phyloP scores from a whole-genome alignment of 2,888 invertebrate genomes.

The Chaetogeoica ovagalla region DNA sequence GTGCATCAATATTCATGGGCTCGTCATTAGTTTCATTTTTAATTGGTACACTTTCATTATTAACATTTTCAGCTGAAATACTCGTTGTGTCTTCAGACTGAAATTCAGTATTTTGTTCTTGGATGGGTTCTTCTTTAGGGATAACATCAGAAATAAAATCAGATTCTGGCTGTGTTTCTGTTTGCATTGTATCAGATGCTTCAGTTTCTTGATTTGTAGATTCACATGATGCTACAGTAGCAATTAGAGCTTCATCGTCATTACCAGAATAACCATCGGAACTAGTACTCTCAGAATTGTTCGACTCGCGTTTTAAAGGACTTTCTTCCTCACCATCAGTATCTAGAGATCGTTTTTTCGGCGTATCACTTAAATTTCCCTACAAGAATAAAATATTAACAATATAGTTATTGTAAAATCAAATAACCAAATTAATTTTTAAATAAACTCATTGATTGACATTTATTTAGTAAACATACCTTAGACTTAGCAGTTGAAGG shows the following conservation, averaged over 20 bases:
- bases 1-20: slow-evolving; percentile 52
- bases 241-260: slow-evolving; percentile 49
- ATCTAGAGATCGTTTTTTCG: slow-evolving; percentile 48
- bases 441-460: slow-evolving; percentile 5
- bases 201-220: slow-evolving; percentile 47
- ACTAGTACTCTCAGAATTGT: slow-evolving; percentile 48
- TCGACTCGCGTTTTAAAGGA: slow-evolving; percentile 47
- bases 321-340: slow-evolving; percentile 49
- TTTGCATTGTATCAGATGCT: slow-evolving; percentile 32
- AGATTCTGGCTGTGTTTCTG: slow-evolving; percentile 34
- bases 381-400: neutral
- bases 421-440: neutral
- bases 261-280: slow-evolving; percentile 49
- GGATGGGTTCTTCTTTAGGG: slow-evolving; percentile 48
- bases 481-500: slow-evolving; percentile 59
- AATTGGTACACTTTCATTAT: slow-evolving; percentile 26
- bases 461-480: slow-evolving; percentile 53
- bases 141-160: slow-evolving; percentile 32
- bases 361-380: slow-evolving; percentile 41
- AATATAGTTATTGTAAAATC: neutral
- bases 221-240: slow-evolving; percentile 45
- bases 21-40: slow-evolving; percentile 47
- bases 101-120: slow-evolving; percentile 46
- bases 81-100: slow-evolving; percentile 34
- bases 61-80: slow-evolving; percentile 36